Base-by-base conservation (phyloP, 2,888 invertebrate genomes). In the Apodemia duryi region DNA sequence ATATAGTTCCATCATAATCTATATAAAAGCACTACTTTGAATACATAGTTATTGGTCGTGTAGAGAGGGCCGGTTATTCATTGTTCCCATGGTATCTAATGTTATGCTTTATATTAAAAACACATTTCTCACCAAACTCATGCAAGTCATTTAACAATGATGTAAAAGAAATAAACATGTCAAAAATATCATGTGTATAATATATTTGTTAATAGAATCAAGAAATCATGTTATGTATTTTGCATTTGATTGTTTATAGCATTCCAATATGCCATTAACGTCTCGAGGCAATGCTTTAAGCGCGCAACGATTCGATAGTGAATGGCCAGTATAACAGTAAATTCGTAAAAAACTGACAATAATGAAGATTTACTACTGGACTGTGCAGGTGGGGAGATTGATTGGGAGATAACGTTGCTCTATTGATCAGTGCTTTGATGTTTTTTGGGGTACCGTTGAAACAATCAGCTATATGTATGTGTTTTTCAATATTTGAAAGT, bases 291-390 rank as follows among this genome's bases (percentile, higher is more conserved):
- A 68, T 67, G 70, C 68, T 70, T 71, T 64, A 69, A 73, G 69
- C 66, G 68, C 69, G 67, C 68, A 28, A 63, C 67, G 67, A 70
- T 67, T 68, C 67, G 67, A 67, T 67, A 66, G 64, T 77, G 72
- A 74, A 75, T 74, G 74, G 73, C 68, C 74, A 73, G 72, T 72
- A 70, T 85, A 86, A 85, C 85, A 81, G 85, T 85, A 82, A 83
- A 84, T 78, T 77, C 77, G 76, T 80, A 83, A 85, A 83, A 84
- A 85, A 80, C 75, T 68, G 74, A 78, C 81, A 83, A 85, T 85
- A 85, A 85, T 82, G 80, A 86, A 85, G 85, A 86, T 86, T 86
- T 86, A 86, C 82, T 81, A 80, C 77, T 77, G 76, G 73, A 74
- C 70, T 74, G 76, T 74, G 77, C 85, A 86, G 86, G 86, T 86